A percentile compares a stretch with the other conserved stretches of the same genome.
Evolutionary conservation across 2,888 invertebrate genomes (phyloP).

Genomic region (Malachius bipustulatus): DNA sequence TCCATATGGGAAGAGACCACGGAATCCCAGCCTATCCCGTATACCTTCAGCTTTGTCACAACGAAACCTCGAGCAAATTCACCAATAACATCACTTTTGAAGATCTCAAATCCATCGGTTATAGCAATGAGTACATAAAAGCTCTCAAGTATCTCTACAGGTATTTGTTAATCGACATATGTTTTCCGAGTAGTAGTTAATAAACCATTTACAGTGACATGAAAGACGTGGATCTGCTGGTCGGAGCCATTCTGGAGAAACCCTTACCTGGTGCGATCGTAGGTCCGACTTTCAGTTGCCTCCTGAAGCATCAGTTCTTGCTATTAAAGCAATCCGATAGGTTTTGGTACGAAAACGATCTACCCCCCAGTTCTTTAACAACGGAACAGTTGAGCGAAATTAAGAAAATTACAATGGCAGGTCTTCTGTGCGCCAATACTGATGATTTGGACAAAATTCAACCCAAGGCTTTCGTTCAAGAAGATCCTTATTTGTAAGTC

Average conservation of each 20-base stretch:
- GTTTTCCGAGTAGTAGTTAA: conserved; percentile 5
- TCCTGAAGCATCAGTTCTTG: conserved; percentile 72
- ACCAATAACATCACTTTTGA: conserved; percentile 37
- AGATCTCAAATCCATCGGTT: conserved; percentile 46
- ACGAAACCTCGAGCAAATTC: conserved; percentile 26
- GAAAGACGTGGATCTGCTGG: conserved; percentile 73
- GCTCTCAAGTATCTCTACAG: conserved; percentile 56
- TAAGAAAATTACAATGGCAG: conserved; percentile 65
- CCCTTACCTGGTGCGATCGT: conserved; percentile 70
- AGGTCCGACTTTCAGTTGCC: conserved; percentile 81
- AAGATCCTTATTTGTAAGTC: conserved; percentile 73
- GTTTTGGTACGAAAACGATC: conserved; percentile 92
- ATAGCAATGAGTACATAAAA: conserved; percentile 46
- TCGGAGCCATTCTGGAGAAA: conserved; percentile 72
- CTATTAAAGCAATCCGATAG: conserved; percentile 76
- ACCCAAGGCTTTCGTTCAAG: conserved; percentile 72
- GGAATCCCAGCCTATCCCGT: conserved; percentile 64
- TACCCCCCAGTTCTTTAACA: conserved; percentile 74
- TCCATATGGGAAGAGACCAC: conserved; percentile 64
- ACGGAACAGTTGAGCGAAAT: conserved; percentile 70
- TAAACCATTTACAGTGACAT: conserved; percentile 39
- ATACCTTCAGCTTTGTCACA: conserved; percentile 53
- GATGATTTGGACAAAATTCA: conserved; percentile 61
- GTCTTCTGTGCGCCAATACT: conserved; percentile 66
- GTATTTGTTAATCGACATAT: conserved; percentile 32